A percentile compares a stretch with the other conserved stretches of the same genome.
Conservation (phyloP, 2,113 vertebrate species). For the Corynorhinus townsendii region DNA sequence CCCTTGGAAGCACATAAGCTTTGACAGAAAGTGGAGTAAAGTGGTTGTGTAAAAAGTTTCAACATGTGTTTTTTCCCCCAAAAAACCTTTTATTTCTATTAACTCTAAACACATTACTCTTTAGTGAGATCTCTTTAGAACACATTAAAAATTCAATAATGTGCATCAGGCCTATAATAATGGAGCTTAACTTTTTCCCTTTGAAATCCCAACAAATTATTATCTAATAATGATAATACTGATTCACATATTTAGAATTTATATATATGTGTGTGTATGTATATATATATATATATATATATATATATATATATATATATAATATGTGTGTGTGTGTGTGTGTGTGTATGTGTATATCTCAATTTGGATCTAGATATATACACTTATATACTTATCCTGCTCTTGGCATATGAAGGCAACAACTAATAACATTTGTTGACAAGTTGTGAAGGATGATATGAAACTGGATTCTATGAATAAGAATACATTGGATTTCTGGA, state of each 20-base stretch:
- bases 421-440: neutral
- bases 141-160: slow-evolving; percentile 4
- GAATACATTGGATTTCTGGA: neutral
- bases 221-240: neutral
- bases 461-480: neutral
- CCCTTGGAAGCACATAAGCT: slow-evolving; percentile 47
- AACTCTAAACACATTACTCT: slow-evolving; percentile 36
- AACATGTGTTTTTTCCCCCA: neutral
- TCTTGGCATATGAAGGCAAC: neutral
- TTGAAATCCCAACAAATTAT: neutral
- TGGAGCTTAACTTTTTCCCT: neutral
- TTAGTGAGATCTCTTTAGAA: neutral
- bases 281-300: neutral
- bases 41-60: slow-evolving; percentile 40
- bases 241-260: neutral
- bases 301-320: neutral
- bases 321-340: neutral
- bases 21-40: slow-evolving; percentile 46
- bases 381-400: neutral
- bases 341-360: neutral
- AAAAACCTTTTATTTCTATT: slow-evolving; percentile 22
- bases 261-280: no score
- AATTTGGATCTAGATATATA: neutral
- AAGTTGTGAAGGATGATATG: neutral
- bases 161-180: neutral